These are phyloP conservation scores for Otus sunia DNA, from an alignment of 2,113 vertebrate species.

Conservation along the genomic window DNA sequence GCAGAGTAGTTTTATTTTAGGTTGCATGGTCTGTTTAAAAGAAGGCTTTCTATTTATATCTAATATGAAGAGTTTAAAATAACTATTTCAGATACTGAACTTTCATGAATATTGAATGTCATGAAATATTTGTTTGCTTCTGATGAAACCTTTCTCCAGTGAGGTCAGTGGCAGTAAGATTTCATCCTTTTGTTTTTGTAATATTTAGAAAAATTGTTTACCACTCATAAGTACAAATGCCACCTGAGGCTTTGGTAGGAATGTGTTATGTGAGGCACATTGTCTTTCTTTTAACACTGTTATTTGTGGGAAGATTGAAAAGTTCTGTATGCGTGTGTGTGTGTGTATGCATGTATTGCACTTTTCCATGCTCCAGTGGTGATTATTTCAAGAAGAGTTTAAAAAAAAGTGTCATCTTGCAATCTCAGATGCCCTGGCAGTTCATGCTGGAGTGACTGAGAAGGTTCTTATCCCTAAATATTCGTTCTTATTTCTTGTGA, in stretches of 20 bases:
- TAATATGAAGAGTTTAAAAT: conserved; percentile 15
- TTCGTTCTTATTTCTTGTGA: background rate
- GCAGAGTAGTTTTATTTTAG: background rate
- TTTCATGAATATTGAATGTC: background rate
- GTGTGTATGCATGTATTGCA: background rate
- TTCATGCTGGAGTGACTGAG: background rate
- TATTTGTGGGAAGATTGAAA: conserved; percentile 40
- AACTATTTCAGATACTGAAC: conserved; percentile 23
- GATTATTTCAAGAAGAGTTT: background rate
- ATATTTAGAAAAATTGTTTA: conserved; percentile 21
- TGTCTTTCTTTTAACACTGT: conserved; percentile 23
- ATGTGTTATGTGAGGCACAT: conserved; percentile 10
- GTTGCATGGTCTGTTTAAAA: background rate
- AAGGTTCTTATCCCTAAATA: background rate
- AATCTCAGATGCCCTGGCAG: background rate
- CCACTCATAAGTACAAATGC: conserved; percentile 27
- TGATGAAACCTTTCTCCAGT: background rate
- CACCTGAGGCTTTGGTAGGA: conserved; percentile 29
- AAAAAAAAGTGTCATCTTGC: background rate
- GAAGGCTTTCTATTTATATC: conserved; percentile 1
- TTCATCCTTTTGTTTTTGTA: conserved; percentile 16
- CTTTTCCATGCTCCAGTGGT: background rate
- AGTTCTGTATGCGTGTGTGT: background rate
- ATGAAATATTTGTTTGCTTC: background rate
- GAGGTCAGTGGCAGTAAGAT: background rate